These are phyloP conservation scores for Heliocidaris tuberculata DNA, from an alignment of 35 echinoderm and acorn worm species.

Conservation along the genomic window DNA sequence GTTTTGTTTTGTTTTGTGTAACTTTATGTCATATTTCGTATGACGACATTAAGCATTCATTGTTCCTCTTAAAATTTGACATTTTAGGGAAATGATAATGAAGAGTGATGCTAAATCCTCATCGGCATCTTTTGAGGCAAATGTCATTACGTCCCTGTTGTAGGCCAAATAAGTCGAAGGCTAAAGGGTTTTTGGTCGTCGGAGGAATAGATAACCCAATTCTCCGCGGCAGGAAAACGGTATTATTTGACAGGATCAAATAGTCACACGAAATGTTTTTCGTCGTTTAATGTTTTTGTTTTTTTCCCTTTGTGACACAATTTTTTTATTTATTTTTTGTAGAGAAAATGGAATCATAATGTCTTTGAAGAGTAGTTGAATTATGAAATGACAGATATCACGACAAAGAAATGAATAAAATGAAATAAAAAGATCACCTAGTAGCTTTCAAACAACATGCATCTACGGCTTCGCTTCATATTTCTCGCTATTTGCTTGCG, in stretches of 20 bases:
- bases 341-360: neutral
- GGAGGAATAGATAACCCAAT: neutral
- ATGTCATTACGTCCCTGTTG: neutral
- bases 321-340: neutral
- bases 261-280: neutral
- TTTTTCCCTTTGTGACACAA: neutral
- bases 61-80: neutral
- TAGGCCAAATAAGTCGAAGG: neutral
- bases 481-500: no score
- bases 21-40: neutral
- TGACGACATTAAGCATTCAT: neutral
- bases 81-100: neutral
- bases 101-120: neutral
- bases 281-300: neutral
- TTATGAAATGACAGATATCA: neutral
- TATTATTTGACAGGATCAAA: neutral
- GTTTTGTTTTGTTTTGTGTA: no score
- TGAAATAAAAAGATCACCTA: no score
- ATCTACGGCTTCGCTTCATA: no score
- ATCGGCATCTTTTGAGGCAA: neutral
- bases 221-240: neutral
- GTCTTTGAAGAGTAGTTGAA: neutral
- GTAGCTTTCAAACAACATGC: no score
- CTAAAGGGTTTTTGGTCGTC: neutral
- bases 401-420: no score